These are phyloP conservation scores for Echeneis naucrates DNA, from an alignment of 2,797 vertebrate species.

Conservation along the genomic window DNA sequence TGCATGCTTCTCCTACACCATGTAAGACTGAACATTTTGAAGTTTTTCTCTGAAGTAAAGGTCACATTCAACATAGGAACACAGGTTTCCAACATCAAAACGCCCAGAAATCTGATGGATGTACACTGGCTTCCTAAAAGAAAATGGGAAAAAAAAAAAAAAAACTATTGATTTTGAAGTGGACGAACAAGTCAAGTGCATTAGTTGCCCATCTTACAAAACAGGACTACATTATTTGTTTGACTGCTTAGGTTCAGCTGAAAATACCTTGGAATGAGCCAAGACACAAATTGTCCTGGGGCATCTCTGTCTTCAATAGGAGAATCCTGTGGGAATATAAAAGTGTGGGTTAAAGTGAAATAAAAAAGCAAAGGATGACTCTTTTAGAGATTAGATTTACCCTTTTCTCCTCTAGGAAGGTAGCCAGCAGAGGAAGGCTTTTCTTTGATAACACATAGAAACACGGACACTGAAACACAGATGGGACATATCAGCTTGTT, in stretches of 20 bases:
- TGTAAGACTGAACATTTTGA: conserved; percentile 70
- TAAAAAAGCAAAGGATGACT: background rate
- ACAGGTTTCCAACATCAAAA: conserved; percentile 87
- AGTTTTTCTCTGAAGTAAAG: conserved; percentile 84
- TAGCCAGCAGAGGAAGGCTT: conserved; percentile 79
- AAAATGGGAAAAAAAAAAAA: background rate
- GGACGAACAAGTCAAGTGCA: too few relatives aligned
- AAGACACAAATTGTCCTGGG: conserved; percentile 87
- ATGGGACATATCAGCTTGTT: background rate
- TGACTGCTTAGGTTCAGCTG: too few relatives aligned
- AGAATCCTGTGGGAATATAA: conserved; percentile 66
- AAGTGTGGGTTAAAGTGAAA: background rate
- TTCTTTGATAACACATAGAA: conserved; percentile 85
- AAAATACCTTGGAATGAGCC: conserved; percentile 85
- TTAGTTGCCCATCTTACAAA: background rate
- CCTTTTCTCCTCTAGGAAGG: conserved; percentile 86
- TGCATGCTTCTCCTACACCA: conserved; percentile 63
- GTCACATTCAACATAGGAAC: conserved; percentile 85
- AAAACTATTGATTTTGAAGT: background rate
- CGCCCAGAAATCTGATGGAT: conserved; percentile 83
- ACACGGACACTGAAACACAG: conserved; percentile 86
- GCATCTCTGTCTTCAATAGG: conserved; percentile 85
- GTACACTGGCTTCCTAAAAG: conserved; percentile 83
- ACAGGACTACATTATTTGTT: background rate
- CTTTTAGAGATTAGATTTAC: conserved; percentile 56